A percentile compares a stretch with the other conserved stretches of the same genome.
These are phyloP conservation scores for Ditylenchus weischeri DNA, from an alignment of 2,888 invertebrate species.

Conservation along the genomic window DNA sequence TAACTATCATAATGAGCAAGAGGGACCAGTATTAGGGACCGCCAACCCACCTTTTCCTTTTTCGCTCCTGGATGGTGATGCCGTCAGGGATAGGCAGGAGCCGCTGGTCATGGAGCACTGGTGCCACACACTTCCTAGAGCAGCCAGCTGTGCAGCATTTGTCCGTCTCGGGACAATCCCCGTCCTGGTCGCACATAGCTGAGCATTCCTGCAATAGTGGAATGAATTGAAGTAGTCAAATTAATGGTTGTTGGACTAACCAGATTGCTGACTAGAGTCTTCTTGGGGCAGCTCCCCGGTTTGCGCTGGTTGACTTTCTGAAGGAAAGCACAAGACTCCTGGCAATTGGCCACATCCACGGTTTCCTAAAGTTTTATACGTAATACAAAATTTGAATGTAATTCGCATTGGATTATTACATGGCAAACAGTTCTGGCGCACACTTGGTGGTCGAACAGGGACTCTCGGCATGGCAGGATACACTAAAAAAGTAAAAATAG, in stretches of 20 bases:
- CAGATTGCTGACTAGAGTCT: slow-evolving; percentile 1
- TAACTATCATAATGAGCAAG: slow-evolving; percentile 1
- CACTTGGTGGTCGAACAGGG: slow-evolving; percentile 27
- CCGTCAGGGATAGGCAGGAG: slow-evolving; percentile 51
- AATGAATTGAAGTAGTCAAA: slow-evolving; percentile 9
- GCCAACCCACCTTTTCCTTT: slow-evolving; percentile 42
- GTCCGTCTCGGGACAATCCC: slow-evolving; percentile 58
- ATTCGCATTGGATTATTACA: slow-evolving; percentile 6
- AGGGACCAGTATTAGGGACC: background rate
- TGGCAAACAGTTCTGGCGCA: slow-evolving; percentile 30
- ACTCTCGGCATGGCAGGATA: slow-evolving; percentile 50
- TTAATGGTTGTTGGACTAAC: background rate
- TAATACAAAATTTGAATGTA: background rate
- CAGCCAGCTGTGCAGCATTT: slow-evolving; percentile 60
- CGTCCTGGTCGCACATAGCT: slow-evolving; percentile 58
- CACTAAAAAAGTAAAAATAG: slow-evolving; percentile 43
- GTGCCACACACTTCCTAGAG: slow-evolving; percentile 42
- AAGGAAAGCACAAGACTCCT: slow-evolving; percentile 59
- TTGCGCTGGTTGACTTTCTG: slow-evolving; percentile 54
- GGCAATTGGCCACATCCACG: slow-evolving; percentile 37
- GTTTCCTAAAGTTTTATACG: slow-evolving; percentile 15
- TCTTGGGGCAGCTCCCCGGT: slow-evolving; percentile 59
- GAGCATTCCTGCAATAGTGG: slow-evolving; percentile 56
- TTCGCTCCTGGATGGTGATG: slow-evolving; percentile 52
- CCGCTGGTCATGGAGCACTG: slow-evolving; percentile 28